Conservation (phyloP, 2,797 vertebrate genomes). For the Balearica regulorum region DNA sequence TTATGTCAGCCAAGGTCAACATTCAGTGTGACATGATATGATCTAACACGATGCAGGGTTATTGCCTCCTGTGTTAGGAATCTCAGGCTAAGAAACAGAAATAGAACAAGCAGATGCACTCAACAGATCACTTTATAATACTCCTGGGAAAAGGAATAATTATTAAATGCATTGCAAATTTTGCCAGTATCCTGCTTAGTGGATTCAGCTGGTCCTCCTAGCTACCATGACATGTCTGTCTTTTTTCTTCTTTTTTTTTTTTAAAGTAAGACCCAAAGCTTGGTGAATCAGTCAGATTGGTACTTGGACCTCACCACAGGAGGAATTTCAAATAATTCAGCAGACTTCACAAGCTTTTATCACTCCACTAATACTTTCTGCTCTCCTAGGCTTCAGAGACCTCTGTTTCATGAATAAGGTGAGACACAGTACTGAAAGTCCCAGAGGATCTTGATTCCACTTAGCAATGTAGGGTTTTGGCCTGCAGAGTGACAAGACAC, state of each 20-base stretch:
- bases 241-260: neutral
- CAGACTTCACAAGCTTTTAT: neutral
- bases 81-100: slow-evolving; percentile 33
- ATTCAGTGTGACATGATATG: slow-evolving; percentile 27
- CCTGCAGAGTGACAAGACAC: neutral
- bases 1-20: slow-evolving; percentile 32
- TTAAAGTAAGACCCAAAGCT: neutral
- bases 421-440: neutral
- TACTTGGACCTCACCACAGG: neutral
- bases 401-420: neutral
- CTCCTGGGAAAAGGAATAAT: slow-evolving; percentile 23
- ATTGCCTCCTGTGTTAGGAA: slow-evolving; percentile 24
- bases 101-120: slow-evolving; percentile 47
- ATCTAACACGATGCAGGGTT: slow-evolving; percentile 25
- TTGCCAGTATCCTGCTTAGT: neutral
- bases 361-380: neutral
- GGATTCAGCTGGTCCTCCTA: neutral
- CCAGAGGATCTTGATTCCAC: neutral
- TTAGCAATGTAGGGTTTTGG: neutral
- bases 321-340: neutral
- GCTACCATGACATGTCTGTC: neutral
- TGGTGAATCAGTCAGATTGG: neutral
- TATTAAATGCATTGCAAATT: neutral
- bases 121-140: slow-evolving; percentile 18
- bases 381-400: neutral